A percentile compares a stretch with the other conserved stretches of the same genome.
These are phyloP conservation scores for Megaustenia siamemsis DNA, from an alignment of 2,888 invertebrate species.

Conservation along the genomic window DNA sequence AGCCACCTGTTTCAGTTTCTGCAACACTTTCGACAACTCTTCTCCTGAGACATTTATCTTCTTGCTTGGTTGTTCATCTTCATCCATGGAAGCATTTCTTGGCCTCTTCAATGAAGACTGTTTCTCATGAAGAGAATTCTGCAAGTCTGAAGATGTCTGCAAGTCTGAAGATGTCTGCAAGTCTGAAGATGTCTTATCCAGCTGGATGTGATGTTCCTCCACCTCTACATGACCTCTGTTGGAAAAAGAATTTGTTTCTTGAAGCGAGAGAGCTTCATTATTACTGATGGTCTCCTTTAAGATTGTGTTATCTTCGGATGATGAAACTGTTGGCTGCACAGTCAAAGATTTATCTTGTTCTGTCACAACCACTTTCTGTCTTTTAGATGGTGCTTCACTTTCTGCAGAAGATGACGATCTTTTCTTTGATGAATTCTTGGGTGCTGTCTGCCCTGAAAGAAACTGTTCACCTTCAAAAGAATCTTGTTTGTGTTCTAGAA, in stretches of 20 bases:
- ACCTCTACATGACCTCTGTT: background rate
- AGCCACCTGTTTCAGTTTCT: constrained; percentile 17
- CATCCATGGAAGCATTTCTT: background rate
- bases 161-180: background rate
- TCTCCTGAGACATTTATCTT: constrained; percentile 4
- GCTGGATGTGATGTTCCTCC: background rate
- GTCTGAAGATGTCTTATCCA: background rate
- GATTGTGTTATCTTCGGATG: background rate
- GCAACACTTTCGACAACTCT: background rate
- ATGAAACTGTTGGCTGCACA: background rate
- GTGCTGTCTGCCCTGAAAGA: background rate
- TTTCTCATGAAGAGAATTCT: background rate
- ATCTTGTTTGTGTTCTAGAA: background rate
- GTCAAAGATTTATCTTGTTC: background rate
- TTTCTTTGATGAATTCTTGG: background rate
- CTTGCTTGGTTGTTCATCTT: background rate
- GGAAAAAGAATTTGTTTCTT: background rate
- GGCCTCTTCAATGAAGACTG: background rate
- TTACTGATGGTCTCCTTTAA: background rate
- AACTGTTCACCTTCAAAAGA: background rate
- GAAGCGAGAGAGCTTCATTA: background rate
- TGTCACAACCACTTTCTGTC: background rate
- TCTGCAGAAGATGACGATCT: background rate
- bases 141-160: background rate
- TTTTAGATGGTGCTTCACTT: background rate